Evolutionary conservation across 2,113 vertebrate genomes (phyloP).

Genomic region (Uropsilus gracilis): DNA sequence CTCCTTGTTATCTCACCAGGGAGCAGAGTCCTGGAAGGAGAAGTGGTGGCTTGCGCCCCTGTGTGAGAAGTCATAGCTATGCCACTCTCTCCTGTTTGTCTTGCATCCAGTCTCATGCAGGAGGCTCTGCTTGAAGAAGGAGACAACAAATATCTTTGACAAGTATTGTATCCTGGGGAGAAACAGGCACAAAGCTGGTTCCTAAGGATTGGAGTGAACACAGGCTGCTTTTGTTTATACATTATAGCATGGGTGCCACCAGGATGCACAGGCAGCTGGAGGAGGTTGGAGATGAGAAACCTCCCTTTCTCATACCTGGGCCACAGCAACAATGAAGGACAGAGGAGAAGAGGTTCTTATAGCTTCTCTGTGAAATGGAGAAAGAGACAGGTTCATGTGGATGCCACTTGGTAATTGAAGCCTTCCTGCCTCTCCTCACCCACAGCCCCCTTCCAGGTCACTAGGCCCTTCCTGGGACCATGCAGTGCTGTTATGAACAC

Average conservation of each 20-base stretch:
- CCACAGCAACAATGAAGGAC: accelerated
- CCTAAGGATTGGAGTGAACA: no score
- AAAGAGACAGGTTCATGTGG: not conserved
- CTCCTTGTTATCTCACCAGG: not conserved
- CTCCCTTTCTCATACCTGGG: accelerated
- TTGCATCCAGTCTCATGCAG: accelerated
- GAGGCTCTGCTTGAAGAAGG: not conserved
- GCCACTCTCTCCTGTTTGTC: accelerated
- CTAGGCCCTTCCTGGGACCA: not conserved
- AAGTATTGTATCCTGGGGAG: not conserved
- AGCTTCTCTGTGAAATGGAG: not conserved
- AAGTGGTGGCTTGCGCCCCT: not conserved
- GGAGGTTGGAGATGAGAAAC: not conserved
- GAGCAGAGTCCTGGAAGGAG: not conserved
- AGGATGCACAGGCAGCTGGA: no score
- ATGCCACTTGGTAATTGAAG: accelerated
- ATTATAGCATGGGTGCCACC: not conserved
- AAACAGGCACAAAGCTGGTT: not conserved
- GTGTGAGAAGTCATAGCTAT: not conserved
- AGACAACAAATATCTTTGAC: no score
- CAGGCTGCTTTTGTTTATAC: no score
- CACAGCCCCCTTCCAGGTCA: accelerated
- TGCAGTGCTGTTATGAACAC: not conserved
- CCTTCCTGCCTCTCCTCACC: accelerated
- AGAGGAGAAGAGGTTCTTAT: no score